Conservation (phyloP, 2,888 invertebrate genomes). For the Eurytoma adleriae region DNA sequence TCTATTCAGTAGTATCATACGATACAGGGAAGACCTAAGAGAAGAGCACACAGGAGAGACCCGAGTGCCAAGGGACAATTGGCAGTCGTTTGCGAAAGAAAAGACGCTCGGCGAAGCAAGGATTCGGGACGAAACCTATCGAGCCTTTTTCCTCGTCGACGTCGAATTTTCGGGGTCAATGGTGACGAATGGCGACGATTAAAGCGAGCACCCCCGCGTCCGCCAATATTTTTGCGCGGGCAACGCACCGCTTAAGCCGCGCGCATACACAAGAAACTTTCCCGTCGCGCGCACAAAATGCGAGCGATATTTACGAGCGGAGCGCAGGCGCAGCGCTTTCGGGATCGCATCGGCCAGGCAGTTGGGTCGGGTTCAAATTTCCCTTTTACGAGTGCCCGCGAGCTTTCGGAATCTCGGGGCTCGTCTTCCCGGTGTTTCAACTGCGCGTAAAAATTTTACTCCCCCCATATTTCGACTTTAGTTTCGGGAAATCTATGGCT, state of each 20-base stretch:
- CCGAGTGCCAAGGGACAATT: constrained; percentile 5
- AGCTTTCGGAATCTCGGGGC: too few relatives aligned
- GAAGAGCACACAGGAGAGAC: neutral
- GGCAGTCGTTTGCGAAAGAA: constrained; percentile 1
- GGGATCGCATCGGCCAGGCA: too few relatives aligned
- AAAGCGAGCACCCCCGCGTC: neutral
- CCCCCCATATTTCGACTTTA: too few relatives aligned
- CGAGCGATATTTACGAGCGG: neutral
- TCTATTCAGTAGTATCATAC: too few relatives aligned
- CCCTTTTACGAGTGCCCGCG: too few relatives aligned
- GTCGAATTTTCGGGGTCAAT: constrained; percentile 46
- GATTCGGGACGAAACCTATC: neutral
- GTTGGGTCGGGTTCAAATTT: too few relatives aligned
- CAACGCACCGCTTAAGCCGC: neutral
- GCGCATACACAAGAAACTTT: too few relatives aligned
- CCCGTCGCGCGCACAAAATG: neutral
- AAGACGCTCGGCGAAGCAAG: neutral
- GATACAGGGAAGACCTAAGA: too few relatives aligned
- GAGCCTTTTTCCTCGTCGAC: neutral
- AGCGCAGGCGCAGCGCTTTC: neutral
- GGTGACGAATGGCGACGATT: constrained; percentile 44
- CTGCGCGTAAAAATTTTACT: too few relatives aligned
- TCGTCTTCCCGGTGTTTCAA: too few relatives aligned
- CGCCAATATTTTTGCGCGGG: neutral
- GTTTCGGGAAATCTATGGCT: too few relatives aligned